A percentile compares a stretch with the other conserved stretches of the same genome.
These are phyloP conservation scores for Hippasteria phrygiana DNA, from an alignment of 53 echinoderm and acorn worm species.

Conservation along the genomic window DNA sequence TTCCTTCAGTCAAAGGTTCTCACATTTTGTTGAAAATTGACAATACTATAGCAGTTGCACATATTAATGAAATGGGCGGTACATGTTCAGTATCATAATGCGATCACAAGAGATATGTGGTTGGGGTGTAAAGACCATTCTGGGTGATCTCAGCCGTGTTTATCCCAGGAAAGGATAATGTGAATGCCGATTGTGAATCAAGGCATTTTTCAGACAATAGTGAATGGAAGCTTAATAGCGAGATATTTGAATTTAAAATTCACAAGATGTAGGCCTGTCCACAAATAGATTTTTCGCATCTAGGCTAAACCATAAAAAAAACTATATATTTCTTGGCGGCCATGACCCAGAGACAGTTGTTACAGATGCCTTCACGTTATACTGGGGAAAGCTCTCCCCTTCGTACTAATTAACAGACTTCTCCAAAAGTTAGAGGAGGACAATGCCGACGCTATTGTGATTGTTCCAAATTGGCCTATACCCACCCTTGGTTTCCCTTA, in stretches of 20 bases:
- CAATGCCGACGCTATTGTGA: slow-evolving; percentile 13
- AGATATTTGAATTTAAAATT: not conserved
- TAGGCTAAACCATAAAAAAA: slow-evolving; percentile 32
- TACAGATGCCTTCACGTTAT: slow-evolving; percentile 32
- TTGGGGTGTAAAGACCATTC: not conserved
- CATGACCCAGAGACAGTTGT: slow-evolving; percentile 45
- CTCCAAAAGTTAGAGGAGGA: slow-evolving; percentile 25
- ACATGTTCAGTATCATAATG: not conserved
- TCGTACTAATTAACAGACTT: not conserved
- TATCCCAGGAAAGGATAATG: slow-evolving; percentile 17
- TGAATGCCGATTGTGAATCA: slow-evolving; percentile 48
- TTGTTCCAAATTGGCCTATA: slow-evolving; percentile 60
- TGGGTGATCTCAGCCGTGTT: slow-evolving; percentile 6
- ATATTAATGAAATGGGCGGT: slow-evolving; percentile 45
- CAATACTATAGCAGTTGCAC: slow-evolving; percentile 30
- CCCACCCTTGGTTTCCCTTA: slow-evolving; percentile 39
- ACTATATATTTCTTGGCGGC: slow-evolving; percentile 48
- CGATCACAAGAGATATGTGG: slow-evolving; percentile 13
- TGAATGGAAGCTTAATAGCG: slow-evolving; percentile 45
- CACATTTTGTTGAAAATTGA: slow-evolving; percentile 15
- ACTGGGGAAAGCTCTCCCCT: slow-evolving; percentile 29
- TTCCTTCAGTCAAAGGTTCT: not conserved
- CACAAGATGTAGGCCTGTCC: not conserved
- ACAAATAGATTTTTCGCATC: slow-evolving; percentile 30
- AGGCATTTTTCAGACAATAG: slow-evolving; percentile 35